These are phyloP conservation scores for Rhea americana DNA, from an alignment of 2,113 vertebrate genomes.

Conservation along the genomic window DNA sequence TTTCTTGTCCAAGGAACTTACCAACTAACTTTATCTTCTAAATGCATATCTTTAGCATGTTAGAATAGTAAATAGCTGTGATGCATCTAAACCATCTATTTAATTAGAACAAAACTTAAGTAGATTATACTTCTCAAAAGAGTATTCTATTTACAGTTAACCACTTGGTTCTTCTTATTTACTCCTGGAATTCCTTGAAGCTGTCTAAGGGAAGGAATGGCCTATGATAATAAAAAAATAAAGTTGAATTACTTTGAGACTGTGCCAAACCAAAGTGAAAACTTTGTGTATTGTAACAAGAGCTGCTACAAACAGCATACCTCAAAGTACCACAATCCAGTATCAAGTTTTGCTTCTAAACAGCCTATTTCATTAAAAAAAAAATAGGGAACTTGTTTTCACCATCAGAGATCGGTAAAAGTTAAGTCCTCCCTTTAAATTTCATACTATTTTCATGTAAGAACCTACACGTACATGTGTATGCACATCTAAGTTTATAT, in stretches of 20 bases:
- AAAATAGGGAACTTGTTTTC: neutral
- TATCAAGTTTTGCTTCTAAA: neutral
- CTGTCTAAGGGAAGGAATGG: neutral
- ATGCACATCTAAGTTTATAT: neutral
- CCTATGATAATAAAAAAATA: neutral
- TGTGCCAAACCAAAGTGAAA: no score
- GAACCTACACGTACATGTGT: neutral
- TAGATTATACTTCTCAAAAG: slow-evolving; percentile 29
- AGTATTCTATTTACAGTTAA: slow-evolving; percentile 17
- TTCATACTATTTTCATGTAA: neutral
- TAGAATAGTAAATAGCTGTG: neutral
- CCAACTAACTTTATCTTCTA: neutral
- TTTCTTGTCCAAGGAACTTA: neutral
- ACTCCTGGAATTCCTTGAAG: slow-evolving; percentile 33
- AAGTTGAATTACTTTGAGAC: neutral
- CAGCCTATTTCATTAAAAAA: neutral
- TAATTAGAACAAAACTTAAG: slow-evolving; percentile 19
- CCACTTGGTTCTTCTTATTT: neutral
- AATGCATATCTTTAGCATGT: neutral
- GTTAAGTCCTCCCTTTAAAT: neutral
- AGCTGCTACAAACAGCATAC: no score
- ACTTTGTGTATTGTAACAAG: no score
- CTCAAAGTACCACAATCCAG: neutral
- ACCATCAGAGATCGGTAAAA: neutral
- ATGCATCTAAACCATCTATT: slow-evolving; percentile 40